These are phyloP conservation scores for Scortum barcoo DNA, from an alignment of 2,113 vertebrate species.

Conservation along the genomic window DNA sequence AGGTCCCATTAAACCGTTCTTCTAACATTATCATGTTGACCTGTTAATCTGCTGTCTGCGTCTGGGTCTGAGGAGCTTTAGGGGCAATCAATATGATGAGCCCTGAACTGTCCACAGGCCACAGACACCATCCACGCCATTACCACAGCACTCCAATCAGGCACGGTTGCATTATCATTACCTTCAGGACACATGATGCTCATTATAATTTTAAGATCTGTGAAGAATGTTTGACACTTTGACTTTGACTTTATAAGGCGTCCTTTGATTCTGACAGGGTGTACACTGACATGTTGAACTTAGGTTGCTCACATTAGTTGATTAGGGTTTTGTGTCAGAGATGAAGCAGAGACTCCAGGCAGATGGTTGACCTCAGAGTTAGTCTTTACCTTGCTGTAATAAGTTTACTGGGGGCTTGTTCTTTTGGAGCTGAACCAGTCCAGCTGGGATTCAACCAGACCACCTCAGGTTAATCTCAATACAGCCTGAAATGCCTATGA, in stretches of 20 bases:
- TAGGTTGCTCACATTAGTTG: conserved; percentile 36
- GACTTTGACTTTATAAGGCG: neutral
- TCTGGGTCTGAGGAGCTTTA: conserved; percentile 68
- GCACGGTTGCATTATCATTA: conserved; percentile 25
- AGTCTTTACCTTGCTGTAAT: conserved; percentile 56
- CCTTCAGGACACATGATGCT: conserved; percentile 3
- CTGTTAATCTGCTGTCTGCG: conserved; percentile 75
- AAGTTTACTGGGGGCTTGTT: conserved; percentile 58
- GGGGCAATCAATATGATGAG: conserved; percentile 78
- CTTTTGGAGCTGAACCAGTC: conserved; percentile 57
- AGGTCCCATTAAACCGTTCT: conserved; percentile 58
- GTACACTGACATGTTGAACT: neutral
- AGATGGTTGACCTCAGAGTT: conserved; percentile 67
- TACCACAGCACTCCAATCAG: conserved; percentile 44
- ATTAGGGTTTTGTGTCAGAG: conserved; percentile 32
- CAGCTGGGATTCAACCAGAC: conserved; percentile 74
- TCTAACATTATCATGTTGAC: conserved; percentile 68
- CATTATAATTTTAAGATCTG: conserved; percentile 6
- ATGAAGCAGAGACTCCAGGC: conserved; percentile 26
- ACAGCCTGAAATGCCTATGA: conserved; percentile 72
- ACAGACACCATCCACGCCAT: conserved; percentile 20
- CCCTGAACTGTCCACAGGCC: conserved; percentile 29
- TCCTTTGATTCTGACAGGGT: neutral
- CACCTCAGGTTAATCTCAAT: conserved; percentile 83
- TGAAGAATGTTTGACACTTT: conserved; percentile 6